Base-by-base conservation (phyloP, 2,113 vertebrate genomes). In the Odocoileus hemionus region DNA sequence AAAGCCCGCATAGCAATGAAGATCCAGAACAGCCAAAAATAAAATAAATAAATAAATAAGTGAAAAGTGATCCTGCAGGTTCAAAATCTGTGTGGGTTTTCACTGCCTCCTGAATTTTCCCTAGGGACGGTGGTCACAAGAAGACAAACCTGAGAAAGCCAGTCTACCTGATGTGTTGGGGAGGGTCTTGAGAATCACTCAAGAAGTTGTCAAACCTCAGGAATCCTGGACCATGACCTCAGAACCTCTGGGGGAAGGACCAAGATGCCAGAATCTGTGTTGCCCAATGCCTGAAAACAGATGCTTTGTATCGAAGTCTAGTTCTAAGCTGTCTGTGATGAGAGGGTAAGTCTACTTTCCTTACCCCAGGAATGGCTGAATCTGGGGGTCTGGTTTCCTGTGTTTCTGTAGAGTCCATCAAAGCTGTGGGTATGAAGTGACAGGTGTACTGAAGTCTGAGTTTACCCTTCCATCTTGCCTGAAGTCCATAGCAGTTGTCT, bases 321-420 rank as follows among this genome's bases (percentile, higher is more conserved):
- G 33, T 50, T 50, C 78, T 79, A 47, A 26, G 33, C 25, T 19
- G 19, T 58, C 55, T 13, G 3, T 39, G 64, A 50, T 25, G 39
- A 58, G 83, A 92, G 12, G 17, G 11, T 6, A 12, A 30, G 57
- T 50, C 79, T 39, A 30, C 2, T 19, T 6, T 12, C 58, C 17
- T 43, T 33, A 12, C 1, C 1, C 23, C 11, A 2, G 6, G 21
- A 70, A 21, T 4, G 87, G 23, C 58, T 33, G 74, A 16, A 28
- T 23, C 45, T 21, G 39, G 21, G 50, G 30, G 15, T 21, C 33
- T 43, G 58, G 21, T 6, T 80, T 55, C 50, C 60, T 60, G 16
- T n/a, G 23, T 33, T 25, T 14, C 28, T 14, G 0, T 7, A 50
- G 55, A n/a, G 3, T 36, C 10, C 2, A 2, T 6, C 28, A 7